Conservation (phyloP, 2,113 vertebrate genomes). For the Taxidea taxus region DNA sequence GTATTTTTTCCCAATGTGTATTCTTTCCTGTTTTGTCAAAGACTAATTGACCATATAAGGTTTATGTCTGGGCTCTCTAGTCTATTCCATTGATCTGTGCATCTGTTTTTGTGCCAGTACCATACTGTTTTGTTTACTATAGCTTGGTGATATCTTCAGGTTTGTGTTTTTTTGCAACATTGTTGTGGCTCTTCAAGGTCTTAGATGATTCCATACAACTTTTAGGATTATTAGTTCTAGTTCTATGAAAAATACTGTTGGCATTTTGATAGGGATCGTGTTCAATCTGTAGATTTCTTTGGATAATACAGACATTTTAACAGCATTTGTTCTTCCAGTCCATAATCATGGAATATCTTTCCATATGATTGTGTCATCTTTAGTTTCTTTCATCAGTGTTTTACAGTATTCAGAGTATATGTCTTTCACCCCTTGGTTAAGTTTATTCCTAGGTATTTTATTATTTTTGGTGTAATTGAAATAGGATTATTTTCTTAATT, state of each 20-base stretch:
- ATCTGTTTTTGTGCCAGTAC: not conserved
- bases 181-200: not conserved
- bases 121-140: not conserved
- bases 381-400: not conserved
- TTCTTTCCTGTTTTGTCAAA: not conserved
- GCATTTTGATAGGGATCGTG: not conserved
- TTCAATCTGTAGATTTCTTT: not conserved
- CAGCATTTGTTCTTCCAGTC: not conserved
- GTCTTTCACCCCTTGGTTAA: not conserved
- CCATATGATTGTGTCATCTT: not conserved
- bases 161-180: not conserved
- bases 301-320: not conserved
- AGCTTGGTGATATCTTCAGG: not conserved
- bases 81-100: not conserved
- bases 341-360: not conserved
- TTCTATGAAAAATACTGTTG: not conserved
- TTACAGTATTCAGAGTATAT: not conserved
- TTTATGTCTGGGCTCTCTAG: not conserved
- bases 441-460: not conserved
- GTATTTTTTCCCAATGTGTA: not conserved
- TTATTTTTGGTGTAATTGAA: not conserved
- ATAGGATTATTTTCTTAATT: not conserved
- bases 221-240: not conserved
- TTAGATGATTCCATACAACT: not conserved
- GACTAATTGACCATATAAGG: not conserved